Base-by-base conservation (phyloP, 2,888 invertebrate genomes). In the Agonopterix arenella region DNA sequence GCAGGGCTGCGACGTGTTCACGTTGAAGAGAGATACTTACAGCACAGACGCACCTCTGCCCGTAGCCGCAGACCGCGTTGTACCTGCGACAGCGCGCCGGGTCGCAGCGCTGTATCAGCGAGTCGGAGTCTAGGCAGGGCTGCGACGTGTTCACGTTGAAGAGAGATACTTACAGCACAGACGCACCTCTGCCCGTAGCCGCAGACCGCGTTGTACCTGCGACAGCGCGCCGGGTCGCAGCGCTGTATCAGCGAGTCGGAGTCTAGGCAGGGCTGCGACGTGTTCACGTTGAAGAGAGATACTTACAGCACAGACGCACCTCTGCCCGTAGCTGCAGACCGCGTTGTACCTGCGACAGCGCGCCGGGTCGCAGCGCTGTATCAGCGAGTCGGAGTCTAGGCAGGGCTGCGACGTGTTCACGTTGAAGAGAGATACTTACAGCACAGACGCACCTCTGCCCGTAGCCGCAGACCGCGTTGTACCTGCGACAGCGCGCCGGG, bases 351-450 rank as follows among this genome's bases (percentile, higher is more conserved):
- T 74, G 4, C 76, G 66, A 38, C 88, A 88, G 47, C 66, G 66
- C 40, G 73, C 68, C 1, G 84, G 80, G 52, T 89, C 94, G 62
- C 97, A 97, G 48, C 92, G 90, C 41, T 93, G 93, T 0, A 93
- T 92, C 69, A 98, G 95, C 46, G 93, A 83, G 11, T 93, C 94
- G 0, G 93, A 90, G 8, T 90, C 82, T 43, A 86, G 50, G 57
- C 92, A 91, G 61, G 97, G 97, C 2, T 96, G 96, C 0, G 92
- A 85, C 0, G 95, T 93, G 75, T 96, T 96, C 80, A 97, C 95
- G 44, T 96, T 96, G 52, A 92, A 85, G 73, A 28, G 28, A 10
- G 7, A 43, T 60, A 80, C 85, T 76, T 36, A 88, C 89, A 58
- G 85, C 83, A 55, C 88, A 89, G 8, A 84, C 75, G 50, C 89